Percentiles rank a stretch among this genome's conserved stretches.
Conservation (phyloP, 2,113 vertebrate genomes). For the Phylloscopus trochilus region DNA sequence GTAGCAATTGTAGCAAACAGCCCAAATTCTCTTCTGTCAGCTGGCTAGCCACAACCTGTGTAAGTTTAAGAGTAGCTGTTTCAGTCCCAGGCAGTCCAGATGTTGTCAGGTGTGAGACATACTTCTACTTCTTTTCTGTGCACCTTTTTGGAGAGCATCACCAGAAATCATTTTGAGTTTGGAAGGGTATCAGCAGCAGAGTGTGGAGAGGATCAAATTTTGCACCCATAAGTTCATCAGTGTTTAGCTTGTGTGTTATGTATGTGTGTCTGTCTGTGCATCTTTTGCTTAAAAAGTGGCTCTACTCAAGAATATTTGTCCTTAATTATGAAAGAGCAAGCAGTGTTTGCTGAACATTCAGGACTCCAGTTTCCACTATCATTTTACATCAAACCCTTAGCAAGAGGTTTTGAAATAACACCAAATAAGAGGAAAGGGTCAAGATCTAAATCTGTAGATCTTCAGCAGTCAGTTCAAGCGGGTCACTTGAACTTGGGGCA, state of each 20-base stretch:
- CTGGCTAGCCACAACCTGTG: rapidly evolving
- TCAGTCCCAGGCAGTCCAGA: rapidly evolving
- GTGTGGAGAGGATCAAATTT: background rate
- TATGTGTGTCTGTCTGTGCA: background rate
- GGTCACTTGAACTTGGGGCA: background rate
- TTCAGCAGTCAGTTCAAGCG: background rate
- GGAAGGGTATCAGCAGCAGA: background rate
- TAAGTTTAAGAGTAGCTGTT: background rate
- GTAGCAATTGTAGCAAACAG: background rate
- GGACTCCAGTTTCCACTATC: background rate
- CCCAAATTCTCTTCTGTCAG: background rate
- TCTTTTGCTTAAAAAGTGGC: background rate
- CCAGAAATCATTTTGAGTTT: background rate
- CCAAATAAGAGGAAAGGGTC: background rate
- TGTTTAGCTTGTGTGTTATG: background rate
- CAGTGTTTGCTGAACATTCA: background rate
- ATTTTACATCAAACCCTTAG: background rate
- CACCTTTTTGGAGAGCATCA: background rate
- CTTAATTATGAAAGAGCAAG: background rate
- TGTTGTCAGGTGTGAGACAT: background rate
- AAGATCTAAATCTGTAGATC: background rate
- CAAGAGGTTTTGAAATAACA: background rate
- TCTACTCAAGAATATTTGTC: background rate
- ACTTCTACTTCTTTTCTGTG: background rate
- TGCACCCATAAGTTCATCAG: background rate